Evolutionary conservation across 2,113 vertebrate species (phyloP).

Genomic region (Phasianus colchicus): DNA sequence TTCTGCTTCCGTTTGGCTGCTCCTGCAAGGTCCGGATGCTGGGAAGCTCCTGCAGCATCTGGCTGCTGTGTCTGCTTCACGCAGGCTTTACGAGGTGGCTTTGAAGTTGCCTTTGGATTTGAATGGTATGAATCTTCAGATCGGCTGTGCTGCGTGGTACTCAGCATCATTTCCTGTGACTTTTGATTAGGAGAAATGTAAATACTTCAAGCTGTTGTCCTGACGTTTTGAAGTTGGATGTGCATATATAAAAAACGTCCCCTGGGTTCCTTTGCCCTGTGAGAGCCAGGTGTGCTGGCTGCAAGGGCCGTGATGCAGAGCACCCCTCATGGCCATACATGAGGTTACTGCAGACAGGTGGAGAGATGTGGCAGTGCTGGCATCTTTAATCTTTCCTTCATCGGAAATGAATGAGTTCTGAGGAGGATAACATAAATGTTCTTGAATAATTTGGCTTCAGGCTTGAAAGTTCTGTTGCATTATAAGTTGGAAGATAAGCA

Average conservation of each 20-base stretch:
- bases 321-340: accelerated
- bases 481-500: conserved; percentile 51
- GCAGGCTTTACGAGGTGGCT: conserved; percentile 43
- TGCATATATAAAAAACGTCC: accelerated
- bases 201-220: conserved; percentile 56
- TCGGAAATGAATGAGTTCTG: conserved; percentile 51
- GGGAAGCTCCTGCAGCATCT: conserved; percentile 30
- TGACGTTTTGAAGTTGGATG: conserved; percentile 19
- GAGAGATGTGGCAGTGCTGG: conserved; percentile 19
- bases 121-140: not conserved
- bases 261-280: not conserved
- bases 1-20: conserved; percentile 29
- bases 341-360: not conserved
- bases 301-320: not conserved
- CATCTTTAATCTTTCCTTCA: conserved; percentile 60
- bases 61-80: conserved; percentile 25
- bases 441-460: conserved; percentile 56
- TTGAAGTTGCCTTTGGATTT: conserved; percentile 61
- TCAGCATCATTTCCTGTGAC: conserved; percentile 36
- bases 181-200: conserved; percentile 34
- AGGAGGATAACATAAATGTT: conserved; percentile 41
- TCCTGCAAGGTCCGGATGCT: conserved; percentile 43
- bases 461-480: conserved; percentile 48
- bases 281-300: not conserved
- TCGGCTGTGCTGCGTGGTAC: conserved; percentile 2